Evolutionary conservation across 2,888 invertebrate genomes (phyloP).

Genomic region (Volucella inflata): DNA sequence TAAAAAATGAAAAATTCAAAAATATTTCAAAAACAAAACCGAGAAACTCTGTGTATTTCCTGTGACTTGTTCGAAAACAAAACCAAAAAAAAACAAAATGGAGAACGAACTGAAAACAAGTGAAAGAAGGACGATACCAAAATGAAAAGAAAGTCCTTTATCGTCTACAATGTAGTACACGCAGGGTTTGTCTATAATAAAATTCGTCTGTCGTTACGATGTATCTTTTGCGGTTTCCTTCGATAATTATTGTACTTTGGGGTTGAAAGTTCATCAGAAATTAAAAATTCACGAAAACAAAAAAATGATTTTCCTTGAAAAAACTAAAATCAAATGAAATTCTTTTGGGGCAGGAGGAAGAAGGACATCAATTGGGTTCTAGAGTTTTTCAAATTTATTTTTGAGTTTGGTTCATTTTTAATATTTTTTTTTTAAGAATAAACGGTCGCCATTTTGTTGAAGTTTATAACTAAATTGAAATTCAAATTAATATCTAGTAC

Average conservation of each 20-base stretch:
- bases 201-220: conserved; percentile 46
- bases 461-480: not conserved
- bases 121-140: not conserved
- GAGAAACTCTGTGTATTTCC: not conserved
- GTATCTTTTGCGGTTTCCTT: not conserved
- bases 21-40: conserved; percentile 9
- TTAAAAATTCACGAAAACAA: not conserved
- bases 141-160: conserved; percentile 15
- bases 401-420: not conserved
- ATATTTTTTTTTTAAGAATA: not conserved
- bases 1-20: conserved; percentile 21
- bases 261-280: too few species aligned
- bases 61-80: conserved; percentile 45
- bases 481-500: conserved; percentile 2
- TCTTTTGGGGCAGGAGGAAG: not conserved
- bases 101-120: not conserved
- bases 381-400: not conserved
- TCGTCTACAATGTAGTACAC: too few species aligned
- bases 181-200: conserved; percentile 50
- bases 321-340: not conserved
- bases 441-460: conserved; percentile 56
- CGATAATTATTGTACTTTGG: too few species aligned
- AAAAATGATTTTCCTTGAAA: not conserved
- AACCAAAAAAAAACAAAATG: conserved; percentile 16
- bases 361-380: not conserved